These are phyloP conservation scores for Nicator chloris DNA, from an alignment of 2,113 vertebrate genomes.

Conservation along the genomic window DNA sequence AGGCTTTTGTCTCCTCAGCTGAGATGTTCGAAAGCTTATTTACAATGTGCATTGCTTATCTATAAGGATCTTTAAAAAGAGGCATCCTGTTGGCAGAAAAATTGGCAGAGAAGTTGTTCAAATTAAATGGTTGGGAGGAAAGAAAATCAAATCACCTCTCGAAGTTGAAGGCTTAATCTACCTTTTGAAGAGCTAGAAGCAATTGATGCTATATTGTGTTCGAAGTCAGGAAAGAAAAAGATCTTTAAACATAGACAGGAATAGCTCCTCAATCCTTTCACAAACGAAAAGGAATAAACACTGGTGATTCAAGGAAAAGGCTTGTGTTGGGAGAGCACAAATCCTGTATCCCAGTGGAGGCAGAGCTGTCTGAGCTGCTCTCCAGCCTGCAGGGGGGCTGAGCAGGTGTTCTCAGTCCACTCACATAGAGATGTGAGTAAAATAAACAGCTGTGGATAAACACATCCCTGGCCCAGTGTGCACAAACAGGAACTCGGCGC, in stretches of 20 bases:
- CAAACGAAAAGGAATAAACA: neutral
- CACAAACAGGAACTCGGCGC: neutral
- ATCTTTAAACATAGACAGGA: neutral
- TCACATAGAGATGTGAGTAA: fast-evolving
- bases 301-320: neutral
- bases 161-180: neutral
- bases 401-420: neutral
- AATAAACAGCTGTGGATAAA: fast-evolving
- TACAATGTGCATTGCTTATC: neutral
- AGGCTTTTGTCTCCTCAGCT: neutral
- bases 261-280: neutral
- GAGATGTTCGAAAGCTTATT: neutral
- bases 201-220: neutral
- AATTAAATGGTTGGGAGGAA: neutral
- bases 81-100: neutral
- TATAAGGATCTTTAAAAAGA: neutral
- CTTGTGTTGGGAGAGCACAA: neutral
- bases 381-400: neutral
- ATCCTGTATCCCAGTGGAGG: neutral
- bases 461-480: neutral
- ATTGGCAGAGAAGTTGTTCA: neutral
- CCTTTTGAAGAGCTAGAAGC: neutral
- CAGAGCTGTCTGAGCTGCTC: neutral
- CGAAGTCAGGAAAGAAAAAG: neutral
- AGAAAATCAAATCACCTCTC: neutral